Base-by-base conservation (phyloP, 2,888 invertebrate genomes). In the Papilio demoleus region DNA sequence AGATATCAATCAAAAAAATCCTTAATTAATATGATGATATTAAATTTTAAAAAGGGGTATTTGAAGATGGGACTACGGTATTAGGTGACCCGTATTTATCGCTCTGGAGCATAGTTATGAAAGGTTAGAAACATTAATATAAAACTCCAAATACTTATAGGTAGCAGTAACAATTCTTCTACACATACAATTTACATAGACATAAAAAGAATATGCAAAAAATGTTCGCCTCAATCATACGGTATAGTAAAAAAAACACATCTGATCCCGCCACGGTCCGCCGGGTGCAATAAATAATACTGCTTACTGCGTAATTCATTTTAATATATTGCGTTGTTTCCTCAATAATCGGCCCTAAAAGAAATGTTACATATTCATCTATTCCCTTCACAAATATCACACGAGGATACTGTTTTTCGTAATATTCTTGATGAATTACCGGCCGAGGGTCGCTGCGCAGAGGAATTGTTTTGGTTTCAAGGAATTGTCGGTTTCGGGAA, bases 271-370 rank as follows among this genome's bases (percentile, higher is more conserved):
- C 9, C 58, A 9, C 63, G 17, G 68, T 68, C 68, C 58, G 56
- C 17, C 17, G 63, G 68, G 63, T 45, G 47, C 63, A 22, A 68
- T 68, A 68, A 68, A 68, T 68, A 63, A 68, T 63, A 24, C 36
- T 40, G 11, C 42, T 62, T 40, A 63, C 68, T 63, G 63, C 63
- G 68, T 68, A 68, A 68, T 56, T 68, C 68, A 68, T 68, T 68
- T 68, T 68, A 68, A 68, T 68, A 58, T 68, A 68, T 68, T 64
- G 68, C 68, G 63, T 68, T 68, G 68, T 63, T 68, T 63, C 58
- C 58, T 58, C 68, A 68, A 68, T 68, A 68, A 68, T 68, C 68
- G 63, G 17, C 63, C 61, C 62, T 56, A 63, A 63, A 68, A 68
- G 40, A 68, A 68, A 63, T 45, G 62, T 67, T 61, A 62, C 42